These are phyloP conservation scores for Mesembrinibis cayennensis DNA, from an alignment of 2,113 vertebrate species.

Conservation along the genomic window DNA sequence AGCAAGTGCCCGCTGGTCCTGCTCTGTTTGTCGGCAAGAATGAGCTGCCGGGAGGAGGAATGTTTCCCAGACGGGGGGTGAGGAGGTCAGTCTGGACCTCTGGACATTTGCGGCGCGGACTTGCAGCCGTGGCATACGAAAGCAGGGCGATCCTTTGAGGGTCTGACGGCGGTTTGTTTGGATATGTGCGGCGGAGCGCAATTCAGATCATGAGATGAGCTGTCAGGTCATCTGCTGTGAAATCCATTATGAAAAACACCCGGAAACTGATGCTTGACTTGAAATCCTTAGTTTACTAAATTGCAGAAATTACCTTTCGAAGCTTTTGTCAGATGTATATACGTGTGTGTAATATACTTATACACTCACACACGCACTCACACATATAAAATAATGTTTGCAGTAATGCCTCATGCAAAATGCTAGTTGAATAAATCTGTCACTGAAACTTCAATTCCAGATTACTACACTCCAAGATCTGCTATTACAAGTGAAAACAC, in stretches of 20 bases:
- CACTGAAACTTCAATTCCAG: constrained; percentile 74
- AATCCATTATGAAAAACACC: constrained; percentile 81
- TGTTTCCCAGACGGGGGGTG: constrained; percentile 75
- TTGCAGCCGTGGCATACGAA: constrained; percentile 74
- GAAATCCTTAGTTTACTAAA: constrained; percentile 72
- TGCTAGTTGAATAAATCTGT: constrained; percentile 74
- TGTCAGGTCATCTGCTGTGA: constrained; percentile 88
- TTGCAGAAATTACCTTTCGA: constrained; percentile 73
- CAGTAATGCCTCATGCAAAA: constrained; percentile 65
- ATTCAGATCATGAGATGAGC: constrained; percentile 85
- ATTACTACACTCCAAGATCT: constrained; percentile 65
- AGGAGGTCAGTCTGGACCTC: constrained; percentile 85
- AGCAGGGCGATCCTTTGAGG: constrained; percentile 26
- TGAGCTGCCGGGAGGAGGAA: constrained; percentile 32
- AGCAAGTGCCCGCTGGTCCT: constrained; percentile 38
- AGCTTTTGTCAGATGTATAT: constrained; percentile 65
- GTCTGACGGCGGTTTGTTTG: constrained; percentile 26
- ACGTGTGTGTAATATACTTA: background rate
- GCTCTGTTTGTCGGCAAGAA: constrained; percentile 73
- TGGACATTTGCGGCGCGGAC: constrained; percentile 77
- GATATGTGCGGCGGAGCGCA: constrained; percentile 10
- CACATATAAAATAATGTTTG: constrained; percentile 53
- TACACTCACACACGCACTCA: background rate
- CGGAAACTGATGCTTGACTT: constrained; percentile 70
- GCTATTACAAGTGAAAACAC: constrained; percentile 74